Evolutionary conservation across 2,888 invertebrate genomes (phyloP).

Genomic region (Brachyopa scutellaris): DNA sequence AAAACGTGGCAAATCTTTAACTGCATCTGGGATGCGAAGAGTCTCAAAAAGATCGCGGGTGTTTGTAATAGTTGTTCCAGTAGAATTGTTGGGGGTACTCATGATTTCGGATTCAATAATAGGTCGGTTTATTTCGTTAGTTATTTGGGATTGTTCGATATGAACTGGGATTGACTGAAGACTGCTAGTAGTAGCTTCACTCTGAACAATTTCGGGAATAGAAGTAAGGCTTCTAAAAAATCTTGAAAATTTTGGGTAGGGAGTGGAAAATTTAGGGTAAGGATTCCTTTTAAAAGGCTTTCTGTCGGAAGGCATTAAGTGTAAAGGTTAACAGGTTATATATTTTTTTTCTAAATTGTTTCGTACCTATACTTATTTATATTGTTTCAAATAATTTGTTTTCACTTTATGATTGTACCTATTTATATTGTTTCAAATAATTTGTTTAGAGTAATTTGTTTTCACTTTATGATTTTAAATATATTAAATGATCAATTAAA

Average conservation of each 20-base stretch:
- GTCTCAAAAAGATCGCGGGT: constrained; percentile 5
- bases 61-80: neutral
- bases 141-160: neutral
- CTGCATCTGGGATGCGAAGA: constrained; percentile 12
- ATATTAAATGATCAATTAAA: too few species aligned
- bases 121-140: neutral
- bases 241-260: neutral
- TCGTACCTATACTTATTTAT: too few species aligned
- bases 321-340: too few species aligned
- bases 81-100: neutral
- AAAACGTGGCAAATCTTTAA: constrained; percentile 24
- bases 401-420: too few species aligned
- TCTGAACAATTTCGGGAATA: neutral
- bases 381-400: too few species aligned
- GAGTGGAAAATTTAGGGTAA: too few species aligned
- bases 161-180: neutral
- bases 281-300: too few species aligned
- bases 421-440: too few species aligned
- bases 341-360: too few species aligned
- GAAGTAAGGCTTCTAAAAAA: constrained; percentile 4
- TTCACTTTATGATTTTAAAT: too few species aligned
- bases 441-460: too few species aligned
- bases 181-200: neutral
- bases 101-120: neutral
- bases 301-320: too few species aligned